Evolutionary conservation across 2,888 invertebrate species (phyloP), one percentile per base, ranked within the genome.

Genomic region (Anoplius nigerrimus): DNA sequence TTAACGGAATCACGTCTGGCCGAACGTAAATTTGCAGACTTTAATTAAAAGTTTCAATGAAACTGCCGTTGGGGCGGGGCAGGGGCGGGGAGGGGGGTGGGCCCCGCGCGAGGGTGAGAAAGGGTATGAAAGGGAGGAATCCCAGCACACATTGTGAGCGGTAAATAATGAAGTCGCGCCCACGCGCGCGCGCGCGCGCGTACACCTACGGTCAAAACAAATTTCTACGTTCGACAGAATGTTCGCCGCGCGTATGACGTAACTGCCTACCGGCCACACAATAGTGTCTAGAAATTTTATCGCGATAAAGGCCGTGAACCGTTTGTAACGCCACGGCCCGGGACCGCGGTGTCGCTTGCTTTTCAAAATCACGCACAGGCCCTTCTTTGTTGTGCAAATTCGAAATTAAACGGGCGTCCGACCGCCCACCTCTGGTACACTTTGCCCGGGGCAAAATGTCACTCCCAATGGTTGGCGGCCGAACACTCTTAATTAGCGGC

Each of bases 31-130:
- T 82, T 82, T 81, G 66, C 79, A 72, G 76, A 73, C 74, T 82
- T 82, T 82, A 81, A 82, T 82, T 82, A 82, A 82, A 82, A 81
- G 74, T 82, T 82, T 80, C 71, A 74, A 74, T 73, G 73, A 71
- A 74, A 57, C 68, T 46, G 59, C 21, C 22, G 45, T n/a, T 46
- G 57, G 22, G 42, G 20, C 4, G 48, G 48, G 20, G 24, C n/a
- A n/a, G n/a, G n/a, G n/a, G 43, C 42, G 56, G 66, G 56, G 45
- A 46, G 16, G 58, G 43, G 53, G 59, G 58, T 67, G 60, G 61
- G 42, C n/a, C n/a, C n/a, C n/a, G n/a, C 11, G 34, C 8, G 34
- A 11, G 34, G 34, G 34, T 34, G 34, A 6, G 6, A 34, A 34
- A 34, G 34, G 34, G 34, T 34, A 34, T 34, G 34, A 34, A 13